Evolutionary conservation across 2,888 invertebrate species (phyloP).

Genomic region (Tipula unca): DNA sequence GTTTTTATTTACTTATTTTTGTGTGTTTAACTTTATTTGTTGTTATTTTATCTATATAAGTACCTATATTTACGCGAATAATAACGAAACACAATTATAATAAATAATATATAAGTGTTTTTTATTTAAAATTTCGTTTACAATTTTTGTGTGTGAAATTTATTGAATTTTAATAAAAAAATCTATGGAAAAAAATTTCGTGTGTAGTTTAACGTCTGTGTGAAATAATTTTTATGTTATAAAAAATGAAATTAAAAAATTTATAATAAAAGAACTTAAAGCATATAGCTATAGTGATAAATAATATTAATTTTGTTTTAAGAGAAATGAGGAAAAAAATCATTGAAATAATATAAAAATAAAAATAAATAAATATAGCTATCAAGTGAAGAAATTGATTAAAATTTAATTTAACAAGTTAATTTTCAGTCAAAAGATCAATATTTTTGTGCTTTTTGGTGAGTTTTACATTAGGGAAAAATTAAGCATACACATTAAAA

Average conservation of each 20-base stretch:
- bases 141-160: neutral
- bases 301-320: neutral
- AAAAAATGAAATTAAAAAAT: too few relatives aligned
- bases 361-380: too few relatives aligned
- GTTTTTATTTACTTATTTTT: conserved; percentile 14
- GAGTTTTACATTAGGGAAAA: neutral
- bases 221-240: neutral
- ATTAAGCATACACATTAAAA: neutral
- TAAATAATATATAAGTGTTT: neutral
- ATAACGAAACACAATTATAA: neutral
- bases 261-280: too few relatives aligned
- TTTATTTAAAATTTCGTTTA: neutral
- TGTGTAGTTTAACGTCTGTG: neutral
- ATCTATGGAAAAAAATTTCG: neutral
- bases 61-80: neutral
- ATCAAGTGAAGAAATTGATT: neutral
- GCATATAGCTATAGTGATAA: neutral
- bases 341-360: neutral
- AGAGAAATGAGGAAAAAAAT: neutral
- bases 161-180: neutral
- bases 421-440: neutral
- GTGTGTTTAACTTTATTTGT: neutral
- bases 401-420: neutral
- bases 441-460: neutral
- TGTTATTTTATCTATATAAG: neutral